Base-by-base conservation (phyloP, 2,888 invertebrate genomes). In the Eilema caniola region DNA sequence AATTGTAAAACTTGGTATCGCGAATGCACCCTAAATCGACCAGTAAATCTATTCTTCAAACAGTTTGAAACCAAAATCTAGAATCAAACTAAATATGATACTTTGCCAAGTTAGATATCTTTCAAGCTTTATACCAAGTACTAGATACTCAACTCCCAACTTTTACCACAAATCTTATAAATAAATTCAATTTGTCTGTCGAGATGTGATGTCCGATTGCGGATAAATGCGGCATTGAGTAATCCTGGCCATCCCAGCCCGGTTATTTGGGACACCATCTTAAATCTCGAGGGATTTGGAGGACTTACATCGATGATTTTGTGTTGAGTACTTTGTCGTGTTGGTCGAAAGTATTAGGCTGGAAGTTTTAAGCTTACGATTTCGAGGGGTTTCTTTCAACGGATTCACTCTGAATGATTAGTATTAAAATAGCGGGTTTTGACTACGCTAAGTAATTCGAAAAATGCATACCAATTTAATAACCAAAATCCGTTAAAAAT, bases 171-270 rank as follows among this genome's bases (percentile, higher is more conserved):
- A 79, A 75, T 72, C 78, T 82, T 70, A 69, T 63, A 72, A 81
- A 69, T 65, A 73, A 81, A 81, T 76, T 76, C 76, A 81, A 82
- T 80, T 82, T 66, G 57, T 65, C 70, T 66, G 78, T 80, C 73
- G 31, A 73, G 70, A 80, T 74, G 71, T 66, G 69, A 61, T 37
- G 24, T 33, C 62, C 71, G 80, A 79, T 79, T 79, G 70, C 16
- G 71, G 77, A 72, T 75, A 70, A 73, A 71, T 62, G 61, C 66
- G 67, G 37, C 37, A 67, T 70, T 65, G 64, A 60, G 75, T 71
- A 37, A 73, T 70, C 62, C 65, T 23, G 14, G 67, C 62, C 64
- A 67, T 67, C 16, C 41, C 41, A 25, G 3, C 20, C 47, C 47
- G 56, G 1, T 31, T 23, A 53, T 62, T 31, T 31, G n/a, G 61